Base-by-base conservation (phyloP, 2,888 invertebrate genomes). In the Euproctis similis region DNA sequence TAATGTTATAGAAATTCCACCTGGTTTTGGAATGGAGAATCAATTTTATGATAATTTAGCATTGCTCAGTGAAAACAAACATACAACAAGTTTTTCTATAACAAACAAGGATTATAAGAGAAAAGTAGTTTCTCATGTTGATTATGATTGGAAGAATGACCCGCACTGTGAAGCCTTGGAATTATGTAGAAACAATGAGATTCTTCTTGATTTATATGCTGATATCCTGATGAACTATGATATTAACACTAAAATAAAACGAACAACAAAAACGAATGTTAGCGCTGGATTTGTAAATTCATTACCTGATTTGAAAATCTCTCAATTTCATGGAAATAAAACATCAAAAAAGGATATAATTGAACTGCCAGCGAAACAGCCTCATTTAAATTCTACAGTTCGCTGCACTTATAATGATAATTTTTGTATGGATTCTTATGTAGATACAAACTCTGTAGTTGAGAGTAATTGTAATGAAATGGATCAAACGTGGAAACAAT, bases 301-400 rank as follows among this genome's bases (percentile, higher is more conserved):
- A 20, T 12, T 22, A 20, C 8, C 32, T 30, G 13, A 20, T 12
- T 16, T 22, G 14, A 10, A 31, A 12, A 28, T 4, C 3, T 16
- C n/a, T 8, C 12, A 17, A 14, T 2, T 8, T 7, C 4, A 11
- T 6, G 17, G 22, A 25, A 20, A 5, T 14, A 11, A 8, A 6
- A 10, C 4, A 4, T 12, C 8, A 21, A 2, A 5, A 21, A 2
- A 10, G 8, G 10, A 21, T 10, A 27, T 16, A 2, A 9, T 2
- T 24, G 12, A 12, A 12, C 3, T 8, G 7, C 13, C 19, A 12
- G 7, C 12, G 18, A 17, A 31, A n/a, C 6, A 5, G 4, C 64
- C 70, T 17, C 70, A 71, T 33, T 50, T 70, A 30, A 74, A 72
- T 4, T 69, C 50, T 30, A 81, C 75, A 3, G 39, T 76, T 16